Evolutionary conservation across 1,140 invertebrate genomes (phyloP).

Genomic region (Drosophila nebulosa): DNA sequence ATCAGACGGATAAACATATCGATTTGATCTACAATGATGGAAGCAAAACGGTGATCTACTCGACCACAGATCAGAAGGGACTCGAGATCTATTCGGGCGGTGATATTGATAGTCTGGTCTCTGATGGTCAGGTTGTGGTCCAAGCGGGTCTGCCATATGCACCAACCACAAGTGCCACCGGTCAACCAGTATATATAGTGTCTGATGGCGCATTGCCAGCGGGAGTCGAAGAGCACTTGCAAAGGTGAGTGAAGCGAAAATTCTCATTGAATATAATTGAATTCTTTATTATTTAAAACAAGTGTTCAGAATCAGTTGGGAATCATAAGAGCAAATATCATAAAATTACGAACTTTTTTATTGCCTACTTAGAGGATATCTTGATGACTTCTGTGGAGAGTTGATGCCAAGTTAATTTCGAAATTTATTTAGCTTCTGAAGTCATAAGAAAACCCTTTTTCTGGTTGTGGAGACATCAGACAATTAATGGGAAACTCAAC

Average conservation of each 20-base stretch:
- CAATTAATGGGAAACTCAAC: not conserved
- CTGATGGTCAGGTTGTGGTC: conserved; percentile 76
- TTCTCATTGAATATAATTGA: not conserved
- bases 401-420: not conserved
- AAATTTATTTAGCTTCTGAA: too few relatives aligned
- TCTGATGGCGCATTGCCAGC: conserved; percentile 59
- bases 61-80: conserved; percentile 83
- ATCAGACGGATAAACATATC: conserved; percentile 82
- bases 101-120: conserved; percentile 81
- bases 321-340: not conserved
- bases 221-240: conserved; percentile 73
- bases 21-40: conserved; percentile 91
- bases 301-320: not conserved
- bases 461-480: not conserved
- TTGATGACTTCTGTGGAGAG: not conserved
- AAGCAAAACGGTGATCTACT: conserved; percentile 90
- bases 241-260: conserved; percentile 68
- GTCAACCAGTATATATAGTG: conserved; percentile 79
- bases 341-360: not conserved
- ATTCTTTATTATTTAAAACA: not conserved
- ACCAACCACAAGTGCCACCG: conserved; percentile 55
- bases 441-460: too few relatives aligned
- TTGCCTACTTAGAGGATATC: not conserved
- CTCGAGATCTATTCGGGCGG: conserved; percentile 82
- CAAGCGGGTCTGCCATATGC: conserved; percentile 77